These are phyloP conservation scores for Ectropis grisescens DNA, from an alignment of 1,140 invertebrate species.

Conservation along the genomic window DNA sequence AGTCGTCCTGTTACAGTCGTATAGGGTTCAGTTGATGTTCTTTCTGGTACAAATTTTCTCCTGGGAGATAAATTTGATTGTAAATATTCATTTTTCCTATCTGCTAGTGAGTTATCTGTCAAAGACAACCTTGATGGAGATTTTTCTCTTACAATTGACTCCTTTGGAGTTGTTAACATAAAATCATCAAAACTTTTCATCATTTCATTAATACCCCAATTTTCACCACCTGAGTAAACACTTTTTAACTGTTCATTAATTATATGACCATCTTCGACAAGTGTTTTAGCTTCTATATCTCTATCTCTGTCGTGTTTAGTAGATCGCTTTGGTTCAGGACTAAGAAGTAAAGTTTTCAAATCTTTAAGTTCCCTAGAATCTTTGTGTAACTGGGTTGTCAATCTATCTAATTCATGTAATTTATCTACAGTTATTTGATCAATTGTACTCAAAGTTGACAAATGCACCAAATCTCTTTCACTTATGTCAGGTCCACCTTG, in stretches of 20 bases:
- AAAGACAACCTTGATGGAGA: slow-evolving; percentile 73
- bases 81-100: slow-evolving; percentile 70
- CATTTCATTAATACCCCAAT: slow-evolving; percentile 80
- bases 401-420: slow-evolving; percentile 81
- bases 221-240: slow-evolving; percentile 77
- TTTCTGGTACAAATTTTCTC: slow-evolving; percentile 66
- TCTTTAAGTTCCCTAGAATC: slow-evolving; percentile 84
- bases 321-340: slow-evolving; percentile 62
- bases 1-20: slow-evolving; percentile 72
- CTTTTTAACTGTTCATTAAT: slow-evolving; percentile 79
- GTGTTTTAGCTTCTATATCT: slow-evolving; percentile 71
- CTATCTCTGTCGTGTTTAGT: slow-evolving; percentile 62
- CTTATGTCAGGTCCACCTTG: slow-evolving; percentile 79
- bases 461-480: slow-evolving; percentile 82
- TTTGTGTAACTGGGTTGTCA: slow-evolving; percentile 82
- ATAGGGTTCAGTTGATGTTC: slow-evolving; percentile 70
- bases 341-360: slow-evolving; percentile 78
- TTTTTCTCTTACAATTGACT: slow-evolving; percentile 52
- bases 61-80: slow-evolving; percentile 68
- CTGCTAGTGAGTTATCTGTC: slow-evolving; percentile 60
- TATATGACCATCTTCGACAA: slow-evolving; percentile 75
- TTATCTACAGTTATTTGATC: slow-evolving; percentile 83
- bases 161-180: slow-evolving; percentile 58
- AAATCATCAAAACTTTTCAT: slow-evolving; percentile 72
- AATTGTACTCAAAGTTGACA: slow-evolving; percentile 80